Base-by-base conservation (phyloP, 2,113 vertebrate species). In the Tautogolabrus adspersus region DNA sequence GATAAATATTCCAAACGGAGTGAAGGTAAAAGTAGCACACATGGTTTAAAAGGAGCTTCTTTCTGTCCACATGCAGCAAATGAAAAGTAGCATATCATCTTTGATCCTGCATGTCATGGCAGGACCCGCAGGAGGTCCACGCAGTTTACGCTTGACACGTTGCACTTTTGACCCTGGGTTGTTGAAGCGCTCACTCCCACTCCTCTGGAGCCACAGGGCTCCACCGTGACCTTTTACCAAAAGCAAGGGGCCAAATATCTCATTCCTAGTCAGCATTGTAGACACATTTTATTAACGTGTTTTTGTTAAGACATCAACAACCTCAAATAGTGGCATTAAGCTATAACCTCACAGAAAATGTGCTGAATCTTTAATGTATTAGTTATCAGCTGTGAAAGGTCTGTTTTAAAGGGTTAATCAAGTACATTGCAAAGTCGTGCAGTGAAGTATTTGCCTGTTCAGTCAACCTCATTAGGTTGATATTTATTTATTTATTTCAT, bases 401-500 rank as follows among this genome's bases (percentile, higher is more conserved):
- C 54, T 82, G 62, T 81, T 69, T 83, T 76, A 42, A 85, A 82
- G 40, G 30, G 60, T 71, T 68, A 69, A 72, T 87, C 65, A 75
- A 87, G 67, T 63, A 26, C 79, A 77, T 80, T 6, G 15, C 58
- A 77, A 61, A 74, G 62, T 85, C 80, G 82, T 81, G 51, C 64
- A 70, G 73, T 76, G 23, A 77, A 58, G 70, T 66, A 85, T 81
- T 40, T 79, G 54, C 82, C 44, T 78, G 80, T 72, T 73, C 78
- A 66, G 69, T 89, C 66, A 76, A 70, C 69, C 67, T 74, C 83
- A 77, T 76, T 51, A 62, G 52, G 83, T 57, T 74, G 49, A 75
- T 85, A 90, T 91, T 87, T 90, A 92, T 93, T 88, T 92, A 92
- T 92, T 87, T 90, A 92, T 93, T 83, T 80, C 30, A 67, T 82